Base-by-base conservation (phyloP, 35 echinoderm and acorn worm species). In the Heliocidaris tuberculata region DNA sequence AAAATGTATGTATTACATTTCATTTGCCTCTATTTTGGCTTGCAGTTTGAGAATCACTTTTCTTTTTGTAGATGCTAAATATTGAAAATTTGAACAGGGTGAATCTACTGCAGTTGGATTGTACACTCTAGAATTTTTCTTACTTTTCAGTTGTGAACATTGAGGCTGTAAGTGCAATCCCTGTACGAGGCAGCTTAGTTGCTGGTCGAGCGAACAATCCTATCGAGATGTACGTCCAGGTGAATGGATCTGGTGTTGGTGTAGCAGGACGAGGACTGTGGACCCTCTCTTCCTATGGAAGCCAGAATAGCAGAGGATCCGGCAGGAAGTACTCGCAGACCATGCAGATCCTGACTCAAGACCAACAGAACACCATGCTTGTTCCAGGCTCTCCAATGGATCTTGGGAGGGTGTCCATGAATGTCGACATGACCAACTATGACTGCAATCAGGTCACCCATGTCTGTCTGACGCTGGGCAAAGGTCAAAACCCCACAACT, bases 401-500 rank as follows among this genome's bases (percentile, higher is more conserved):
- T 31, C 96, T 96, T 48, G 90, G 95, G 13, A 61, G 56, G 6
- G 49, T 97, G 12, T 86, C 86, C 7, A 95, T 97, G 30, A 96
- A 99, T 71, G 90, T 99, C 85, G 96, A 99, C 90, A 99, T 99
- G 98, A 96, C 95, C 9, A 94, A 70, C 4, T 56, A 96, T 59
- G 97, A 96, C 47, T 99, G 98, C 50, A 59, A 91, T 85, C 87
- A 99, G 47, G 96, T 97, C 42, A 92, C 59, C 3, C 97, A 96
- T 65, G 93, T 99, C n/a, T 99, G 98, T 87, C 52, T 99, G 31
- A 93, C 95, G 30, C 95, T 96, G 65, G 35, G 88, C 19, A 97
- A 97, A 35, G 94, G 95, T 19, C 92, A 92, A 16, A 93, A 91
- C 4, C 86, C 98, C 9, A 95, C 95, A 6, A 97, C 97, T 16